Evolutionary conservation across 2,113 vertebrate genomes (phyloP).

Genomic region (Ptyas mucosa): DNA sequence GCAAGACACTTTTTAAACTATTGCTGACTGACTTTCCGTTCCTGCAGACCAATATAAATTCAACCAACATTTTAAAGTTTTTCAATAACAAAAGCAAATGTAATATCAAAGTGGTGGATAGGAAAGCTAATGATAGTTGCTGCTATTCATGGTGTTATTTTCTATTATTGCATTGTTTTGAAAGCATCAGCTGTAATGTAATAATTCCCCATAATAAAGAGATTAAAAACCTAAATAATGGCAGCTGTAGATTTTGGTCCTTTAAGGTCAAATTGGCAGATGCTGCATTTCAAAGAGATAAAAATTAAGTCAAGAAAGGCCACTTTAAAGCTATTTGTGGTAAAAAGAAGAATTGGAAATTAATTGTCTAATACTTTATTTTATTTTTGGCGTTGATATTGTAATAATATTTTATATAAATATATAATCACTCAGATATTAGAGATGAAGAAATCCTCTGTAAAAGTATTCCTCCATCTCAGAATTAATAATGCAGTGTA

Average conservation of each 20-base stretch:
- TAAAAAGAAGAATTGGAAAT: slow-evolving; percentile 41
- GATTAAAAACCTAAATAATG: slow-evolving; percentile 44
- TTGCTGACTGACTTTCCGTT: too few relatives aligned
- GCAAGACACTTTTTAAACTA: too few relatives aligned
- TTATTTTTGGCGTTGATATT: slow-evolving; percentile 6
- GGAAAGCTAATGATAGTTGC: neutral
- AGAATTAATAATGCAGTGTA: too few relatives aligned
- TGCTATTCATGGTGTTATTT: slow-evolving; percentile 44
- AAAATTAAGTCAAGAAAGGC: slow-evolving; percentile 33
- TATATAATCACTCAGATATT: slow-evolving; percentile 9
- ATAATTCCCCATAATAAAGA: slow-evolving; percentile 33
- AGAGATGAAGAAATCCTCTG: neutral
- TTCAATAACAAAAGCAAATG: neutral
- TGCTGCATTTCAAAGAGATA: slow-evolving; percentile 29
- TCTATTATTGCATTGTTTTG: slow-evolving; percentile 32
- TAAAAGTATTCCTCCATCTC: too few relatives aligned
- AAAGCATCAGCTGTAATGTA: slow-evolving; percentile 35
- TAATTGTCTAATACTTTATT: slow-evolving; percentile 18
- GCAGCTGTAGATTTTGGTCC: slow-evolving; percentile 44
- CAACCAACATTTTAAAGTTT: neutral
- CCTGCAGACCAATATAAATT: neutral
- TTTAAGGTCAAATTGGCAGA: slow-evolving; percentile 28
- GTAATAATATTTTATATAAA: slow-evolving; percentile 48
- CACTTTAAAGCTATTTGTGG: slow-evolving; percentile 16
- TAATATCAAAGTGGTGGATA: neutral